These are phyloP conservation scores for Caenorhabditis sp. DNA, from an alignment of 2,888 invertebrate species.

Conservation along the genomic window DNA sequence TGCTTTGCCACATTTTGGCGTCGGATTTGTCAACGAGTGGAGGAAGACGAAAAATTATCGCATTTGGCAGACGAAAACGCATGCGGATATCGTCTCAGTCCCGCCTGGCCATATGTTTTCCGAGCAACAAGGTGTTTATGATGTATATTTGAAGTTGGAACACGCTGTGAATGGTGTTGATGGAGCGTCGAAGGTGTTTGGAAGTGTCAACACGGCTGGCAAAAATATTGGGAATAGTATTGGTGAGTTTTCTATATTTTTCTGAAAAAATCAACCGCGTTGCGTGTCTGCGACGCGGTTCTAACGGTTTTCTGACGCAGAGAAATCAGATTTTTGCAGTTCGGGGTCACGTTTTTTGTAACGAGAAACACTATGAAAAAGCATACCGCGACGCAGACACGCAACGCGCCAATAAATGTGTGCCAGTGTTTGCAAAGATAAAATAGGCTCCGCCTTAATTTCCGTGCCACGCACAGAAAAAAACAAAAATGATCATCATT, in stretches of 20 bases:
- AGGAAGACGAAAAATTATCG: constrained; percentile 85
- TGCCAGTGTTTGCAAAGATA: no score
- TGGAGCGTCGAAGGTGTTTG: constrained; percentile 58
- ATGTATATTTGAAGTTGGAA: constrained; percentile 78
- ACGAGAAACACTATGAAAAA: no score
- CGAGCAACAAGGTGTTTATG: constrained; percentile 90
- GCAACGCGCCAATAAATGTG: no score
- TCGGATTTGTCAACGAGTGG: constrained; percentile 84
- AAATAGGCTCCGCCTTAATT: no score
- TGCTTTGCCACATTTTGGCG: constrained; percentile 78
- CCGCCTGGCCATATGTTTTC: constrained; percentile 83
- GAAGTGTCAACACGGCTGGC: constrained; percentile 59
- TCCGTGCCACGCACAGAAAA: no score
- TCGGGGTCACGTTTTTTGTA: no score
- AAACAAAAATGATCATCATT: no score
- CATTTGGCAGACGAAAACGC: constrained; percentile 77
- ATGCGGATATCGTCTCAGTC: constrained; percentile 44
- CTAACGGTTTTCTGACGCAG: no score
- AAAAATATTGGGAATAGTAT: constrained; percentile 52
- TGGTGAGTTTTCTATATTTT: constrained; percentile 8
- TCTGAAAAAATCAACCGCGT: no score
- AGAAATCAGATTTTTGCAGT: no score
- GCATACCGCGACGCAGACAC: no score
- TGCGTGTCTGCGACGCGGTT: no score
- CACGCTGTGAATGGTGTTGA: constrained; percentile 58